Evolutionary conservation across 2,888 invertebrate species (phyloP).

Genomic region (Sylvicola cinctus): DNA sequence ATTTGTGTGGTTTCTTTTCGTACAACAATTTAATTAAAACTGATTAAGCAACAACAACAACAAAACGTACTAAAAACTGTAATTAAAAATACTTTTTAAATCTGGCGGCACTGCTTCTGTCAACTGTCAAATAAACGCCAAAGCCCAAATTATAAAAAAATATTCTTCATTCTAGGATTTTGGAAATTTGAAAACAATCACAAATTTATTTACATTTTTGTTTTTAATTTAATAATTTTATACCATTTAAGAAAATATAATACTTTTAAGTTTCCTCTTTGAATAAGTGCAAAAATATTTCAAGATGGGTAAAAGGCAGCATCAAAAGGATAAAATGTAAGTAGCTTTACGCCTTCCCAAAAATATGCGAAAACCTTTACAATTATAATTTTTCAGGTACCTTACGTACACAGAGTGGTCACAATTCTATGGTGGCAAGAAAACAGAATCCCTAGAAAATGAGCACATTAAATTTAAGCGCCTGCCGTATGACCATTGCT

Average conservation of each 20-base stretch:
- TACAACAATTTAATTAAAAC: too few species aligned
- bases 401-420: constrained; percentile 76
- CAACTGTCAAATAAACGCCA: too few species aligned
- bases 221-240: too few species aligned
- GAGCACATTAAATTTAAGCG: constrained; percentile 71
- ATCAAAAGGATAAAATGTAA: constrained; percentile 88
- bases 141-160: too few species aligned
- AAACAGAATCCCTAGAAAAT: constrained; percentile 41
- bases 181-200: too few species aligned
- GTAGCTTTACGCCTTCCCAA: constrained; percentile 9
- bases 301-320: constrained; percentile 82
- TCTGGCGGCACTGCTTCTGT: too few species aligned
- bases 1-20: too few species aligned
- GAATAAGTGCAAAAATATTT: constrained; percentile 1
- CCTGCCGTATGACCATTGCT: constrained; percentile 83
- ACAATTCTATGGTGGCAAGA: constrained; percentile 76
- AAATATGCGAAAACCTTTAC: not conserved
- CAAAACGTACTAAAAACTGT: too few species aligned
- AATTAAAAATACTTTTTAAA: too few species aligned
- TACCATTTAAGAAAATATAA: not conserved
- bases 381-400: constrained; percentile 34
- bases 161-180: too few species aligned
- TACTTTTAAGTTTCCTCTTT: not conserved
- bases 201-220: too few species aligned
- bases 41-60: too few species aligned